Evolutionary conservation across 2,888 invertebrate species (phyloP).

Genomic region (Automeris io): DNA sequence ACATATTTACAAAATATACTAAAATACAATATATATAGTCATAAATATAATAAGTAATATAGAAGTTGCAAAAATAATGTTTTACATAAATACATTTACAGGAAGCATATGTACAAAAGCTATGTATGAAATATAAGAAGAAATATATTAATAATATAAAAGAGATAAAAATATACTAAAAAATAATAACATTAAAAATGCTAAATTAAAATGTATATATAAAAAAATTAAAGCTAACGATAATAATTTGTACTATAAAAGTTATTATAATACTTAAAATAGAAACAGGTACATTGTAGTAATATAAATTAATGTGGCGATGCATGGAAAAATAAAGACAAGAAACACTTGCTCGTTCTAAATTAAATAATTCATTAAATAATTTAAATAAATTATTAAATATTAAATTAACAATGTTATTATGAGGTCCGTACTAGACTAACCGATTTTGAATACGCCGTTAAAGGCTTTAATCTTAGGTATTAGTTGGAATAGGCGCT

Average conservation of each 20-base stretch:
- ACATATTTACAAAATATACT: conserved; percentile 20
- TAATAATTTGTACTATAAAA: conserved; percentile 50
- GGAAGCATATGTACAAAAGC: conserved; percentile 70
- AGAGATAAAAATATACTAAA: conserved; percentile 32
- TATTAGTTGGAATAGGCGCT: conserved; percentile 77
- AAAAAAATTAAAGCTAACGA: conserved; percentile 51
- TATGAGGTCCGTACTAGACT: conserved; percentile 62
- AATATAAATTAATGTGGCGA: conserved; percentile 27
- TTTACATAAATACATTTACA: conserved; percentile 59
- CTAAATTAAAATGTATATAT: conserved; percentile 23
- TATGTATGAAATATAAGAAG: conserved; percentile 21
- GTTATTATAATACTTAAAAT: conserved; percentile 33
- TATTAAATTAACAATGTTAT: conserved; percentile 58
- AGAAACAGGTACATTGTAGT: conserved; percentile 54
- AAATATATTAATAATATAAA: conserved; percentile 15
- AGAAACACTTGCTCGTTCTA: conserved; percentile 55
- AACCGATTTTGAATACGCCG: conserved; percentile 12
- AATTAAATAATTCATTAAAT: conserved; percentile 40
- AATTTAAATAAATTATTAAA: conserved; percentile 68
- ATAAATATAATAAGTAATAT: conserved; percentile 26
- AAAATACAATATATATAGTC: conserved; percentile 21
- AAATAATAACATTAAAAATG: conserved; percentile 39
- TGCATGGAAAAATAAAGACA: conserved; percentile 44
- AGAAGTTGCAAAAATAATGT: conserved; percentile 60
- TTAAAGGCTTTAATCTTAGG: conserved; percentile 28